A percentile compares a stretch with the other conserved stretches of the same genome.
phyloP scores from a whole-genome alignment of 2,113 vertebrate genomes.

The Macrotus californicus region DNA sequence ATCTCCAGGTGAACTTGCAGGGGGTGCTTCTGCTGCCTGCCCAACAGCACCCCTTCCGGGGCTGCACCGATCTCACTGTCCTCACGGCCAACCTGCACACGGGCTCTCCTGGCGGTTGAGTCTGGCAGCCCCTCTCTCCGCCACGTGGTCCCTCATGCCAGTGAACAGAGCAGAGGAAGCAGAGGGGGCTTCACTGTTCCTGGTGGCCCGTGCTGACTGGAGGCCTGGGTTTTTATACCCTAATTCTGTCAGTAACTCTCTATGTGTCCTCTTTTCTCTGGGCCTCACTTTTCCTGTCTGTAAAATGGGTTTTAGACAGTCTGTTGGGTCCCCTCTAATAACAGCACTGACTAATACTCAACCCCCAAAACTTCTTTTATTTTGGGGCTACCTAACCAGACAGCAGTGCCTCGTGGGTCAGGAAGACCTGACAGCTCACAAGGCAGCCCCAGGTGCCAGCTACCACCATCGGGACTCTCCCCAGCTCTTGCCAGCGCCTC shows the following conservation, averaged over 20 bases:
- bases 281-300: background rate
- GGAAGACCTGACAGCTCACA: background rate
- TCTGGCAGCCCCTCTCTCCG: background rate
- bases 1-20: background rate
- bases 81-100: fast-evolving
- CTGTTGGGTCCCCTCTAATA: background rate
- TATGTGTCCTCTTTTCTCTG: background rate
- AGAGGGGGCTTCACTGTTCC: background rate
- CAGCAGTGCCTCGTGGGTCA: background rate
- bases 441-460: background rate
- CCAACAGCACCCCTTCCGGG: background rate
- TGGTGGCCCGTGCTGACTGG: background rate
- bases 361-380: background rate
- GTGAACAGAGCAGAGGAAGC: background rate
- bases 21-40: background rate
- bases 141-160: fast-evolving
- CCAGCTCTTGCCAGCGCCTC: background rate
- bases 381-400: background rate
- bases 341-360: background rate
- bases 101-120: background rate
- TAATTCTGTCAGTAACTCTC: background rate
- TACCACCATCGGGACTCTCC: background rate
- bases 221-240: background rate
- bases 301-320: background rate
- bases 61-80: too few relatives aligned